Evolutionary conservation across 2,797 vertebrate genomes (phyloP).

Genomic region (Gadopsis marmoratus): DNA sequence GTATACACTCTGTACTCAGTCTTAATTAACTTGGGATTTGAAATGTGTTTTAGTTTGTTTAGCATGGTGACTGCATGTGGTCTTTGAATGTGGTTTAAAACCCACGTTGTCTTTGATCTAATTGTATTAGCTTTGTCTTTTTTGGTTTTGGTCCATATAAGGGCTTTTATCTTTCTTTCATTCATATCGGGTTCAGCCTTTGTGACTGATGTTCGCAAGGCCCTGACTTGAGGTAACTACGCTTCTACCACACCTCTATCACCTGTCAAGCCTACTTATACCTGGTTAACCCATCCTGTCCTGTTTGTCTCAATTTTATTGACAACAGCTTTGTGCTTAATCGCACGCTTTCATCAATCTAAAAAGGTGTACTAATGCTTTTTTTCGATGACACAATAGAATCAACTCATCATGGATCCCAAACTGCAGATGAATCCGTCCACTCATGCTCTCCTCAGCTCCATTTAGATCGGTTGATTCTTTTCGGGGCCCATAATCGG

Average conservation of each 20-base stretch:
- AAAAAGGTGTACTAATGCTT: not conserved
- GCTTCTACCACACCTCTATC: not conserved
- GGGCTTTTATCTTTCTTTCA: conserved; percentile 32
- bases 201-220: conserved; percentile 17
- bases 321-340: not conserved
- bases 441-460: no score
- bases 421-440: not conserved
- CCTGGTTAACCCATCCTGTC: not conserved
- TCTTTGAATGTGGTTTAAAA: conserved; percentile 33
- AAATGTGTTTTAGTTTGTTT: conserved; percentile 42
- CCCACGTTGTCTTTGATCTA: conserved; percentile 43
- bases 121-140: conserved; percentile 24
- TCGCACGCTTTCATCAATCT: not conserved
- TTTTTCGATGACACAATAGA: not conserved
- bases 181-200: not conserved
- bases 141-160: conserved; percentile 24
- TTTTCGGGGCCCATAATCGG: not conserved
- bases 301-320: not conserved
- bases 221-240: conserved; percentile 30
- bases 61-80: not conserved
- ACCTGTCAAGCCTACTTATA: conserved; percentile 3
- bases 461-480: not conserved
- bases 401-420: not conserved
- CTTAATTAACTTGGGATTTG: conserved; percentile 55
- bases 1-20: conserved; percentile 49